Conservation (phyloP, 2,888 invertebrate species). For the Sinohyriopsis cumingii region DNA sequence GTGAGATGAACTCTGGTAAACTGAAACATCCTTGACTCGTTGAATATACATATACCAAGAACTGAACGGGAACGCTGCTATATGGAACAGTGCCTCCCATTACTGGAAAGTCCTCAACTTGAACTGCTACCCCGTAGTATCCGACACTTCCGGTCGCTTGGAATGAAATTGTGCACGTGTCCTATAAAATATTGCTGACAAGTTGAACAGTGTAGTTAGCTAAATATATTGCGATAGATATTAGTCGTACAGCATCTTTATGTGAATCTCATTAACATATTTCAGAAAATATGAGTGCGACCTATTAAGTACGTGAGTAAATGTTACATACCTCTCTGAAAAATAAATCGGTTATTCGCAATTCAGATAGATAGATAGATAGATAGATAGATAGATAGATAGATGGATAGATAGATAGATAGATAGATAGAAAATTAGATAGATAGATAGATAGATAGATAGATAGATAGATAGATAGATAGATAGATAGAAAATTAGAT, state of each 20-base stretch:
- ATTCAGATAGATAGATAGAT: too few species aligned
- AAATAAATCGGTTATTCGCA: too few species aligned
- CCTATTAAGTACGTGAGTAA: too few species aligned
- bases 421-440: too few species aligned
- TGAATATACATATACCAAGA: slow-evolving; percentile 11
- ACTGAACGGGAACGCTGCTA: slow-evolving; percentile 26
- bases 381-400: too few species aligned
- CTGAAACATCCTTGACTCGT: background rate
- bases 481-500: too few species aligned
- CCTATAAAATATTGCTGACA: background rate
- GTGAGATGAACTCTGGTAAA: slow-evolving; percentile 10
- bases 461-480: background rate
- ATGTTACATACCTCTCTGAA: too few species aligned
- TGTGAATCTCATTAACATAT: too few species aligned
- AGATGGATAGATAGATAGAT: background rate
- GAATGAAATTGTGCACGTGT: slow-evolving; percentile 14
- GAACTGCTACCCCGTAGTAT: slow-evolving; percentile 25
- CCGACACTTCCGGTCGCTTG: slow-evolving; percentile 9
- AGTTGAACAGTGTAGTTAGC: background rate
- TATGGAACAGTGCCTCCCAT: background rate
- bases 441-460: background rate
- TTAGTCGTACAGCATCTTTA: too few species aligned
- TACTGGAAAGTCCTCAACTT: slow-evolving; percentile 17
- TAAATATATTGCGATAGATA: background rate
- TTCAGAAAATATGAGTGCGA: too few species aligned